These are phyloP conservation scores for Margaritifera margaritifera DNA, from an alignment of 2,888 invertebrate species.

Conservation along the genomic window DNA sequence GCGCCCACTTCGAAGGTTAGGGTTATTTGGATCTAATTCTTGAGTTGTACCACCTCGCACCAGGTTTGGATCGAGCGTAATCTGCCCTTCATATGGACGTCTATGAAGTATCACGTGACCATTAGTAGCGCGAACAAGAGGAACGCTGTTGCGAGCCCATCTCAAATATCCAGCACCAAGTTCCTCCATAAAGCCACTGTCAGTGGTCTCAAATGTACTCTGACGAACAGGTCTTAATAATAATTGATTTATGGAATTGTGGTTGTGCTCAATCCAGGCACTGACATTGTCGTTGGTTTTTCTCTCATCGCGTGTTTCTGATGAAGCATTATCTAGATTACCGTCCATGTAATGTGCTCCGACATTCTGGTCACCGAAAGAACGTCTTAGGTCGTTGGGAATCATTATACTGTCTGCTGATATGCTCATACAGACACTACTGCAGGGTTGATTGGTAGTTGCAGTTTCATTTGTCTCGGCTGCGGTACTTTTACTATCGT, in stretches of 20 bases:
- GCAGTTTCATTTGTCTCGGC: neutral
- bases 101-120: conserved; percentile 30
- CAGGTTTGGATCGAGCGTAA: conserved; percentile 35
- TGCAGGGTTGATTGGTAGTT: too few species aligned
- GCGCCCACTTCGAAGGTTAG: too few species aligned
- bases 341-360: too few species aligned
- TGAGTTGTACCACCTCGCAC: conserved; percentile 29
- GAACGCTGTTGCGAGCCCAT: neutral
- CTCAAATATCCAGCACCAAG: neutral
- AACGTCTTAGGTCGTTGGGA: too few species aligned
- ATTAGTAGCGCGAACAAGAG: conserved; percentile 4
- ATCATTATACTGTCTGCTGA: too few species aligned
- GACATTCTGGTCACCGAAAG: too few species aligned
- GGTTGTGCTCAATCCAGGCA: conserved; percentile 27
- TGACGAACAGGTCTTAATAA: conserved; percentile 36
- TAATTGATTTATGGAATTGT: conserved; percentile 3
- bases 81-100: conserved; percentile 31
- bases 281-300: conserved; percentile 4
- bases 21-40: too few species aligned
- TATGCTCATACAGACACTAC: too few species aligned
- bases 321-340: too few species aligned
- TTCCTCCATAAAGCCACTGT: conserved; percentile 47
- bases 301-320: too few species aligned
- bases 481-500: neutral
- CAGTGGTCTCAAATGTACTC: conserved; percentile 51